Evolutionary conservation across 2,888 invertebrate species (phyloP).

Genomic region (Drosophila testacea): DNA sequence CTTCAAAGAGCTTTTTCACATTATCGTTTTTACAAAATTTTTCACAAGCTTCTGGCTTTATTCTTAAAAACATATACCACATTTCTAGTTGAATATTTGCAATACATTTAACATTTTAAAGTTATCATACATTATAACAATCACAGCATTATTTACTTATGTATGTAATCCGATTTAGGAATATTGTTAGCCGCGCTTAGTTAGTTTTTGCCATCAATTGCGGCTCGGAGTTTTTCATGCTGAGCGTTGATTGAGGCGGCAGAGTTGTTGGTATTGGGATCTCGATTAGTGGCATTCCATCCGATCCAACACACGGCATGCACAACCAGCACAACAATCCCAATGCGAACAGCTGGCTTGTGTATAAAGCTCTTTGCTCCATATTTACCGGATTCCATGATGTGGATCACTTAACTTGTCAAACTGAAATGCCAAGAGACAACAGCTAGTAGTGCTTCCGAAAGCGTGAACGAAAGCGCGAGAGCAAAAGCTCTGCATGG

Average conservation of each 20-base stretch:
- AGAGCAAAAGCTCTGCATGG: constrained; percentile 11
- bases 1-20: constrained; percentile 25
- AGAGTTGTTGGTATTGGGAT: constrained; percentile 11
- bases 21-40: neutral
- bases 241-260: constrained; percentile 33
- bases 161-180: neutral
- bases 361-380: constrained; percentile 35
- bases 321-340: constrained; percentile 67
- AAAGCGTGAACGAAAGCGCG: neutral
- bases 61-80: neutral
- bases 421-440: neutral
- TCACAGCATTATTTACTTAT: constrained; percentile 6
- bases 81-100: neutral
- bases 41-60: neutral
- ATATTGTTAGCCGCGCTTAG: neutral
- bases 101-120: neutral
- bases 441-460: neutral
- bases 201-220: constrained; percentile 20
- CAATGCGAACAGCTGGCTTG: constrained; percentile 69
- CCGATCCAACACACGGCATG: constrained; percentile 68
- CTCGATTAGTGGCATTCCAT: constrained; percentile 58
- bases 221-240: constrained; percentile 58
- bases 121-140: neutral
- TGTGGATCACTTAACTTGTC: constrained; percentile 20
- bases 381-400: constrained; percentile 48